phyloP scores from a whole-genome alignment of 2,797 vertebrate genomes.

The Picus viridis region DNA sequence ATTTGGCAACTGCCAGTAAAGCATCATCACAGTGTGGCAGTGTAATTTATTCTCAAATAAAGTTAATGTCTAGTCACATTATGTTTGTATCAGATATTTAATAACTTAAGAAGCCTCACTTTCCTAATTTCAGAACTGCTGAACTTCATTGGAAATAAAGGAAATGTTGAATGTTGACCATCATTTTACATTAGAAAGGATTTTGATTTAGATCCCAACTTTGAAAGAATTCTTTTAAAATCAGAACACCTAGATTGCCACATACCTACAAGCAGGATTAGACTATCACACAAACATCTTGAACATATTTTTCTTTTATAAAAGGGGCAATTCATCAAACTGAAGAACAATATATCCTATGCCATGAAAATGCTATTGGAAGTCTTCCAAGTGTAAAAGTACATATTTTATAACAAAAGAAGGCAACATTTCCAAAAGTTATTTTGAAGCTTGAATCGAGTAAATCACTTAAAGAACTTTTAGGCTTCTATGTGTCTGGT shows the following conservation, averaged over 20 bases:
- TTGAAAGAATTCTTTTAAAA: not conserved
- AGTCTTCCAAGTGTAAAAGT: constrained; percentile 30
- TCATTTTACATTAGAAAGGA: not conserved
- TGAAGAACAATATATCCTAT: not conserved
- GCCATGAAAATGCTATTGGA: not conserved
- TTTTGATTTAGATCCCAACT: not conserved
- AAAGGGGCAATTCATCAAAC: constrained; percentile 38
- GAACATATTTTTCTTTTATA: constrained; percentile 51
- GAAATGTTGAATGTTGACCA: not conserved
- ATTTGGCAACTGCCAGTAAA: not conserved
- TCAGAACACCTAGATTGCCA: not conserved
- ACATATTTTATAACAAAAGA: constrained; percentile 8
- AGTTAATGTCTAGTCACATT: not conserved
- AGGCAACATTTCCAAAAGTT: not conserved
- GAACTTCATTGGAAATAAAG: not conserved
- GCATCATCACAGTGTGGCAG: not conserved
- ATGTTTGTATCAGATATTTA: not conserved
- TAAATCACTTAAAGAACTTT: constrained; percentile 1
- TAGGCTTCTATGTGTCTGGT: not conserved
- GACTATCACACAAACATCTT: constrained; percentile 28
- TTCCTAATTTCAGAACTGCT: not conserved
- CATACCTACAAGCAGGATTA: not conserved
- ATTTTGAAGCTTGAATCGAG: not conserved
- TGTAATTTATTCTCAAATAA: not conserved
- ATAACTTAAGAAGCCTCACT: not conserved